Evolutionary conservation across 2,888 invertebrate genomes (phyloP).

Genomic region (Tipula helvola): DNA sequence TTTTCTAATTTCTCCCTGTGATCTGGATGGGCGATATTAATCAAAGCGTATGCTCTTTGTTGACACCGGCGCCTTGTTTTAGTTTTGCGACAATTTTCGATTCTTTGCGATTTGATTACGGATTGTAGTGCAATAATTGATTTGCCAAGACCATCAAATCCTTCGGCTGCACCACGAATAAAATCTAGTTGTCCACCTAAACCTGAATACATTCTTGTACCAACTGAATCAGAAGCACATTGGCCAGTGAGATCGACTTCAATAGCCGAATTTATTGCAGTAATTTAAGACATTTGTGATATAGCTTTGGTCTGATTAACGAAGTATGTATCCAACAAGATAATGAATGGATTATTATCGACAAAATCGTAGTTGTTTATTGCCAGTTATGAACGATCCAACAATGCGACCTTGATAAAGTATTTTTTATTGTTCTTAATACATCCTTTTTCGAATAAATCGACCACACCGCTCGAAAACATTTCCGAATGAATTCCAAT

Average conservation of each 20-base stretch:
- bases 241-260: slow-evolving; percentile 92
- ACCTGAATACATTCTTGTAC: slow-evolving; percentile 53
- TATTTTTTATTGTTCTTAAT: slow-evolving; percentile 73
- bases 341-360: slow-evolving; percentile 86
- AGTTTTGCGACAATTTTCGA: slow-evolving; percentile 74
- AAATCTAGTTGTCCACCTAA: slow-evolving; percentile 94
- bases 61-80: slow-evolving; percentile 87
- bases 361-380: slow-evolving; percentile 75
- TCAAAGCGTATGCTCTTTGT: slow-evolving; percentile 81
- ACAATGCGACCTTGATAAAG: slow-evolving; percentile 80
- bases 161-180: slow-evolving; percentile 78
- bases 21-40: slow-evolving; percentile 79
- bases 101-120: slow-evolving; percentile 58
- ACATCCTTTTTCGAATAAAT: slow-evolving; percentile 72
- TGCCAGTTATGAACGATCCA: slow-evolving; percentile 85
- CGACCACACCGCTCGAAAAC: slow-evolving; percentile 90
- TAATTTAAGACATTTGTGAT: slow-evolving; percentile 77
- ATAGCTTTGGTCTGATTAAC: slow-evolving; percentile 76
- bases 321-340: slow-evolving; percentile 80
- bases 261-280: slow-evolving; percentile 93
- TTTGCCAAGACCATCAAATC: slow-evolving; percentile 73
- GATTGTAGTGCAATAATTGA: slow-evolving; percentile 88
- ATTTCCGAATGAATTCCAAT: slow-evolving; percentile 96
- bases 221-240: slow-evolving; percentile 86
- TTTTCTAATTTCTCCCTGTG: slow-evolving; percentile 75